These are phyloP conservation scores for Hetaerina americana DNA, from an alignment of 1,140 invertebrate genomes.

Conservation along the genomic window DNA sequence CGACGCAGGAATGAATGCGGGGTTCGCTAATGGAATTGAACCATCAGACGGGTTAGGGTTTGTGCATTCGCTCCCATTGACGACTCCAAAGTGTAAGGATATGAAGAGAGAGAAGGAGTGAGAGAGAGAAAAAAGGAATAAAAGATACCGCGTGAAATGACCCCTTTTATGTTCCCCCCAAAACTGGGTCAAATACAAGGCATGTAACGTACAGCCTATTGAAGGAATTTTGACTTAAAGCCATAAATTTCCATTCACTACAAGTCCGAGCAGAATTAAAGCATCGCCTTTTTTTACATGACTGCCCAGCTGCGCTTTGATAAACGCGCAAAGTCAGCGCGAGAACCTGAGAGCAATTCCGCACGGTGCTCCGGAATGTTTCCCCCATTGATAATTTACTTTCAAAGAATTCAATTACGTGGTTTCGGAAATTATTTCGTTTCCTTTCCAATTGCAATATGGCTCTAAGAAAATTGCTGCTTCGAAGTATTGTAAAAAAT, in stretches of 20 bases:
- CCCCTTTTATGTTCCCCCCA: not conserved
- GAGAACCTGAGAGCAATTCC: too few species aligned
- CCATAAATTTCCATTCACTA: not conserved
- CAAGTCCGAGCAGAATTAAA: not conserved
- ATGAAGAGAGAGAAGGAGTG: not conserved
- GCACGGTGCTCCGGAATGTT: too few species aligned
- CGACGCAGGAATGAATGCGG: not conserved
- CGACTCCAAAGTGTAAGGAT: not conserved
- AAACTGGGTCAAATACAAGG: not conserved
- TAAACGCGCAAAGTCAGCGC: too few species aligned
- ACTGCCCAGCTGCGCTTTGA: too few species aligned
- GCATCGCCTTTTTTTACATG: not conserved
- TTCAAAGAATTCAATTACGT: too few species aligned
- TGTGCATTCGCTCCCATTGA: not conserved
- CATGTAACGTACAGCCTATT: not conserved
- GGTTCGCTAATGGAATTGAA: not conserved
- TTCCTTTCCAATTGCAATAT: not conserved
- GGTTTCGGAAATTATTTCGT: too few species aligned
- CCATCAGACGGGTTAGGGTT: not conserved
- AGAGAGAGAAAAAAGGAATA: too few species aligned
- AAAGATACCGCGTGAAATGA: too few species aligned
- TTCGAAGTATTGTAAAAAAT: too few species aligned
- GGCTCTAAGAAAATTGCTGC: not conserved
- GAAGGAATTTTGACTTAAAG: not conserved
- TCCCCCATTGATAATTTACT: too few species aligned